A percentile compares a stretch with the other conserved stretches of the same genome.
Evolutionary conservation across 2,797 vertebrate species (phyloP).

Genomic region (Pantherophis vulpinus): DNA sequence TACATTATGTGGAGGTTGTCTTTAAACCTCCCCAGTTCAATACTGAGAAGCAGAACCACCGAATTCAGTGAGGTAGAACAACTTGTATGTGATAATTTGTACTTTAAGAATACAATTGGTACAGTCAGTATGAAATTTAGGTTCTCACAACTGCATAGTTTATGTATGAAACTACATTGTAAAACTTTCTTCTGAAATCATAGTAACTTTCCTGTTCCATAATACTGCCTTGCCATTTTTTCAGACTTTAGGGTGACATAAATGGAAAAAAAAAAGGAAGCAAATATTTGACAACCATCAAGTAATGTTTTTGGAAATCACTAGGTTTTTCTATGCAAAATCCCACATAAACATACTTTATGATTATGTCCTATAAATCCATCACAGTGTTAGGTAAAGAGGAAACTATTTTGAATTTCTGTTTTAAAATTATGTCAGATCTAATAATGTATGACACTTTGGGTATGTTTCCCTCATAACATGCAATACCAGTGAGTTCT

Average conservation of each 20-base stretch:
- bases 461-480: constrained; percentile 24
- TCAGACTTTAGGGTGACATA: constrained; percentile 49
- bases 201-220: constrained; percentile 5
- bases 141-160: neutral
- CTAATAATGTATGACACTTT: constrained; percentile 45
- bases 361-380: constrained; percentile 66
- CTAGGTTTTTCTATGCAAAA: constrained; percentile 45
- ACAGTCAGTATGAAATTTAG: neutral
- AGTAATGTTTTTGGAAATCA: constrained; percentile 41
- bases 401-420: constrained; percentile 53
- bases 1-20: neutral
- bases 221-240: constrained; percentile 4
- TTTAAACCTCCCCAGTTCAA: neutral
- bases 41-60: neutral
- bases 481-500: constrained; percentile 39
- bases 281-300: constrained; percentile 50
- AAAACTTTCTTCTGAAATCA: constrained; percentile 28
- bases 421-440: constrained; percentile 58
- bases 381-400: constrained; percentile 61
- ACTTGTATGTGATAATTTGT: neutral
- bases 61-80: neutral
- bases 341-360: constrained; percentile 48
- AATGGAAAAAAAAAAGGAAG: constrained; percentile 31
- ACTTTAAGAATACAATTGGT: neutral
- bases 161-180: neutral